Conservation (phyloP, 2,797 vertebrate species). For the Mus caroli region DNA sequence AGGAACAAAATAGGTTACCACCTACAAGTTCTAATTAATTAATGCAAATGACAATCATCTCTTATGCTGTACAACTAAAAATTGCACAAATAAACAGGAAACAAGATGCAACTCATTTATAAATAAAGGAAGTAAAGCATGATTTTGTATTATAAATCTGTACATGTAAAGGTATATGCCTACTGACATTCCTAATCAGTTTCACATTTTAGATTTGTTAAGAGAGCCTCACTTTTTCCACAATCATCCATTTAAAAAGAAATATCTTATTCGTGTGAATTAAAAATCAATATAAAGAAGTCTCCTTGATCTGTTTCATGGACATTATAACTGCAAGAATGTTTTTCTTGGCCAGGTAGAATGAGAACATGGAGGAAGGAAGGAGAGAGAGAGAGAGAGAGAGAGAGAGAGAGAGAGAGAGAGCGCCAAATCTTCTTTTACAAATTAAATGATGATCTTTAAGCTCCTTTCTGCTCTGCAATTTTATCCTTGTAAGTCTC, state of each 20-base stretch:
- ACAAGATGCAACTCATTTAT: slow-evolving; percentile 1
- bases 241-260: slow-evolving; percentile 30
- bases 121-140: slow-evolving; percentile 48
- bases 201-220: slow-evolving; percentile 41
- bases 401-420: background rate
- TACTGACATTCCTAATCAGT: background rate
- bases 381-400: background rate
- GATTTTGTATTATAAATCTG: slow-evolving; percentile 9
- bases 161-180: background rate
- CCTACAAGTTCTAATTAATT: slow-evolving; percentile 1
- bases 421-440: background rate
- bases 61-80: background rate
- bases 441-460: slow-evolving; percentile 54
- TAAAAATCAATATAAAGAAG: slow-evolving; percentile 28
- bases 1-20: slow-evolving; percentile 46
- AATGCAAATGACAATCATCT: slow-evolving; percentile 42
- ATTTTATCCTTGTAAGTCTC: slow-evolving; percentile 68
- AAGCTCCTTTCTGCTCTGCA: slow-evolving; percentile 58
- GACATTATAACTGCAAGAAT: slow-evolving; percentile 11
- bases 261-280: background rate
- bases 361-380: background rate
- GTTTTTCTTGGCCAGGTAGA: background rate
- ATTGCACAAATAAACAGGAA: slow-evolving; percentile 40
- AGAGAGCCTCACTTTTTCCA: slow-evolving; percentile 9
- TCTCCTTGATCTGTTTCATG: slow-evolving; percentile 17